Evolutionary conservation across 2,113 vertebrate genomes (phyloP).

Genomic region (Leiothrix lutea): DNA sequence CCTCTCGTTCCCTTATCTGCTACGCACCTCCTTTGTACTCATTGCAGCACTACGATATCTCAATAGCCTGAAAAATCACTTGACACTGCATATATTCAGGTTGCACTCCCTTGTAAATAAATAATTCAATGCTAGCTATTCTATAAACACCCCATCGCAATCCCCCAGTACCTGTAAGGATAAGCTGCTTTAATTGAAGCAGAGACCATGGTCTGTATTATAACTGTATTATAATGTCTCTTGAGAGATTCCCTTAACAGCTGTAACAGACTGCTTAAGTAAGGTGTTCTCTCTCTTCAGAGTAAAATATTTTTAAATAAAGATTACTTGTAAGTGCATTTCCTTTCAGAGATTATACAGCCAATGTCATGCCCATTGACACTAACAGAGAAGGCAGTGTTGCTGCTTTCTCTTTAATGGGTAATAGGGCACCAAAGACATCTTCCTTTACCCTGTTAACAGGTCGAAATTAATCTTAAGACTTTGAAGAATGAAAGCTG

Average conservation of each 20-base stretch:
- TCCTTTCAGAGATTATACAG: background rate
- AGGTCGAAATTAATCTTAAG: background rate
- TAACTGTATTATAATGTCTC: background rate
- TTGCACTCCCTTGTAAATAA: background rate
- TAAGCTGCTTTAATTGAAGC: background rate
- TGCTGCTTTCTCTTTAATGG: background rate
- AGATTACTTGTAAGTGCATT: background rate
- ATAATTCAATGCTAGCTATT: background rate
- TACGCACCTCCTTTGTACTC: background rate
- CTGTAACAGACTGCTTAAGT: background rate
- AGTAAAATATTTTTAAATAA: background rate
- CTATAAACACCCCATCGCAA: background rate
- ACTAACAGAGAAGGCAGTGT: background rate
- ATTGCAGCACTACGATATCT: background rate
- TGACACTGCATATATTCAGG: background rate
- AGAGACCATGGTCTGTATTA: background rate
- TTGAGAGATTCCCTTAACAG: background rate
- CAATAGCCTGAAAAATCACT: background rate
- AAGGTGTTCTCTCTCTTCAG: background rate
- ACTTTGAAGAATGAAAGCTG: background rate
- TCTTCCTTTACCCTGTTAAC: background rate
- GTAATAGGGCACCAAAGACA: background rate
- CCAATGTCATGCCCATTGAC: background rate
- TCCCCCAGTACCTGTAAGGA: background rate
- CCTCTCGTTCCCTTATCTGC: background rate